Base-by-base conservation (phyloP, 2,113 vertebrate genomes). In the Ornithorhynchus anatinus region DNA sequence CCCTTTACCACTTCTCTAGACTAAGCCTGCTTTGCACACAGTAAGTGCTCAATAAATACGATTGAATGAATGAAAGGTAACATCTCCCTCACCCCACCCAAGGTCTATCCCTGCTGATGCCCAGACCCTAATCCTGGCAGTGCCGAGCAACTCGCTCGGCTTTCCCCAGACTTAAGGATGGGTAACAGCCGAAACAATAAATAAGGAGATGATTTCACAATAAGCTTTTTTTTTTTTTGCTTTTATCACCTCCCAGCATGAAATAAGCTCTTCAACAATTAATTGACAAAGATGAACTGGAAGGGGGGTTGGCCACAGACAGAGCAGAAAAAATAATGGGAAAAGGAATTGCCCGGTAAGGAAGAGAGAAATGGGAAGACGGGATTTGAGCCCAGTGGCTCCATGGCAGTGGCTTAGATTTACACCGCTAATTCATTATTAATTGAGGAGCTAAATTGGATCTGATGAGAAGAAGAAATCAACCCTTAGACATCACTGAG, bases 241-340 rank as follows among this genome's bases (percentile, higher is more conserved):
- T 65, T 40, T 69, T 78, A 75, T 83, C 77, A 63, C 82, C 73
- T 87, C 71, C 82, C 63, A 70, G 83, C 29, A 44, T 23, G 66
- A 91, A 89, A 82, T 82, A 91, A 91, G 84, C 70, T 59, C 67
- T 86, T 91, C 86, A 89, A 88, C 92, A 91, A 92, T 91, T 92
- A 93, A 92, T 93, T 91, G 89, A 86, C 83, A 79, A 86, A 90
- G 84, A 80, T 23, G 42, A 89, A 88, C 81, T 32, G 0, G 17
- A 65, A 51, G 57, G 69, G 68, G 77, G 75, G 72, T 9, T 19
- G 44, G 66, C n/a, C 77, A 72, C 72, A 84, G 35, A 63, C 68
- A 85, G 84, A 53, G 31, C 86, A 89, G 85, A 77, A 71, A n/a
- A 88, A 88, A 89, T 74, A 72, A 83, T 79, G 69, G 80, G 87